Evolutionary conservation across 2,797 vertebrate genomes (phyloP).

Genomic region (Sebastes trivittatus): DNA sequence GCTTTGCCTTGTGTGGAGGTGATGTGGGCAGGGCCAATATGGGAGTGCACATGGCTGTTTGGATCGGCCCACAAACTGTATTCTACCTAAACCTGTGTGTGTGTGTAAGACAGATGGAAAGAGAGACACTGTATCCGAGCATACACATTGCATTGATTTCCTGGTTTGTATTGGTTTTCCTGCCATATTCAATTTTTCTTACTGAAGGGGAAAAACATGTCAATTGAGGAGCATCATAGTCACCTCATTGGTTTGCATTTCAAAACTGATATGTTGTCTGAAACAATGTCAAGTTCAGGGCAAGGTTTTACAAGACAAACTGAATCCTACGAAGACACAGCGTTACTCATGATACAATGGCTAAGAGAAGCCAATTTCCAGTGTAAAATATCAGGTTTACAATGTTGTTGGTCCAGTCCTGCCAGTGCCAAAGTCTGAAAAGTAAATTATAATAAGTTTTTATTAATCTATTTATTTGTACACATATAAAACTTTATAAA

Average conservation of each 20-base stretch:
- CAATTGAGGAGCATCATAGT: background rate
- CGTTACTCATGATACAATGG: too few species aligned
- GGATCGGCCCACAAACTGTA: slow-evolving; percentile 7
- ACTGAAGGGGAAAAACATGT: background rate
- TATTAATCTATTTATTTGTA: too few species aligned
- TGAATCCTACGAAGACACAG: background rate
- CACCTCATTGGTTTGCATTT: background rate
- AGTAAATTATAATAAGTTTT: background rate
- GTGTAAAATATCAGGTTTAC: too few species aligned
- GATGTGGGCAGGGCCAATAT: slow-evolving; percentile 28
- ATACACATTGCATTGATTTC: background rate
- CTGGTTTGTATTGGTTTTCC: background rate
- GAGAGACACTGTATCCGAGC: background rate
- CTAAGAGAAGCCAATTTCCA: background rate
- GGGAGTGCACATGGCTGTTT: slow-evolving; percentile 2
- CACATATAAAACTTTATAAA: background rate
- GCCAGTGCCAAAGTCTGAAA: background rate
- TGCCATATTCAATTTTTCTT: slow-evolving; percentile 1
- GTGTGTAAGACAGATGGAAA: background rate
- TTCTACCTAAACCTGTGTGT: background rate
- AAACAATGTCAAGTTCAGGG: background rate
- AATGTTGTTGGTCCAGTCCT: background rate
- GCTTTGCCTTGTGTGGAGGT: slow-evolving; percentile 30
- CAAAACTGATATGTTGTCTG: background rate
- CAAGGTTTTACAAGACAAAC: background rate